Conservation (phyloP, 1,140 invertebrate genomes). For the Eumaeus atala region DNA sequence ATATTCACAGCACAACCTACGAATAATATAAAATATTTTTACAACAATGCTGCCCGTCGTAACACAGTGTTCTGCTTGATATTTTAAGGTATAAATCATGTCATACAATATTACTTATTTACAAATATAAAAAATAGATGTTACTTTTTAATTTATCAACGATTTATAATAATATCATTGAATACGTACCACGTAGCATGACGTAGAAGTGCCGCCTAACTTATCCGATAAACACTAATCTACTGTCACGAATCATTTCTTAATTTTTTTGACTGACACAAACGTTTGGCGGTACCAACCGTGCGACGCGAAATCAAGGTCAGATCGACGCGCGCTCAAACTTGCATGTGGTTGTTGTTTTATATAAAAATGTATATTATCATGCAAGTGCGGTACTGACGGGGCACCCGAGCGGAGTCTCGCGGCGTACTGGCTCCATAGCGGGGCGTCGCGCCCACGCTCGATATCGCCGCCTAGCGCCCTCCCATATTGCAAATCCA, state of each 20-base stretch:
- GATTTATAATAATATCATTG: neutral
- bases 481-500: slow-evolving; percentile 67
- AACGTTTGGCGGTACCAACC: slow-evolving; percentile 10
- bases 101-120: too few relatives aligned
- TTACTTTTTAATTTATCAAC: too few relatives aligned
- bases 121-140: too few relatives aligned
- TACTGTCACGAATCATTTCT: slow-evolving; percentile 59
- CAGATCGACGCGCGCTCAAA: slow-evolving; percentile 20
- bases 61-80: too few relatives aligned
- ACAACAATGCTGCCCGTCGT: too few relatives aligned
- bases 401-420: slow-evolving; percentile 42
- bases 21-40: too few relatives aligned
- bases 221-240: slow-evolving; percentile 55
- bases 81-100: too few relatives aligned
- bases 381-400: slow-evolving; percentile 28
- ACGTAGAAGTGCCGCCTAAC: slow-evolving; percentile 45
- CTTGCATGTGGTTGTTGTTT: slow-evolving; percentile 29
- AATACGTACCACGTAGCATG: slow-evolving; percentile 54
- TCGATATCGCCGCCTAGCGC: slow-evolving; percentile 63
- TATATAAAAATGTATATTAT: slow-evolving; percentile 28
- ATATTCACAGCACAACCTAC: too few relatives aligned
- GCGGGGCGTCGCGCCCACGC: slow-evolving; percentile 65
- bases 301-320: slow-evolving; percentile 14
- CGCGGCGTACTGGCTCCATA: slow-evolving; percentile 42
- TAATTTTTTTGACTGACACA: slow-evolving; percentile 30